Conservation (phyloP, 37 sponge, comb jelly and placozoan species). For the Mnemiopsis leidyi region DNA sequence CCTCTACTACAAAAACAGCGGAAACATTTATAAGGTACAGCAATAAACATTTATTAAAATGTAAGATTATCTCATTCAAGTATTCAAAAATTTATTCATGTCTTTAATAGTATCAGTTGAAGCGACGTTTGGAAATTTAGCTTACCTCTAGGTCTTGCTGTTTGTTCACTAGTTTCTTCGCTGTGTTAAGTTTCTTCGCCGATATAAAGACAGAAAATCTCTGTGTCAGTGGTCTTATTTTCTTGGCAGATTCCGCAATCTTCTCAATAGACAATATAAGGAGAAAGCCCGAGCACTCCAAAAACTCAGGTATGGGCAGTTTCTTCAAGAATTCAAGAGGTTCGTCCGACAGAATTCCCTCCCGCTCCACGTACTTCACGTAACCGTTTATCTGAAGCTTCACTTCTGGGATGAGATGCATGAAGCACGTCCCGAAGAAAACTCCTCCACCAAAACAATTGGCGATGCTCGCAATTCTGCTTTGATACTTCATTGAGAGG, state of each 20-base stretch:
- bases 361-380: not conserved
- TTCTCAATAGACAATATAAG: constrained; percentile 5
- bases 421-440: constrained; percentile 32
- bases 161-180: constrained; percentile 4
- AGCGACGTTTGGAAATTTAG: too few relatives aligned
- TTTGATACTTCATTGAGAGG: not conserved
- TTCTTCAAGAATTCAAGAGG: not conserved
- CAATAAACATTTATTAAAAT: too few relatives aligned
- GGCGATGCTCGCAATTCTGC: not conserved
- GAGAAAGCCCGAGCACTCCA: constrained; percentile 32
- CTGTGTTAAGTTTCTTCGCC: not conserved
- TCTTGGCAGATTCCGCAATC: constrained; percentile 24
- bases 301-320: not conserved
- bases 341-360: not conserved
- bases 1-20: too few relatives aligned
- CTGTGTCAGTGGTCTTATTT: not conserved
- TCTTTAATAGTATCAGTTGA: too few relatives aligned
- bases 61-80: too few relatives aligned
- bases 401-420: constrained; percentile 22
- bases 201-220: constrained; percentile 25
- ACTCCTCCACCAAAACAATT: constrained; percentile 18
- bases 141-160: constrained; percentile 24
- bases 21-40: too few relatives aligned
- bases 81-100: too few relatives aligned
- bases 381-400: not conserved